A percentile compares a stretch with the other conserved stretches of the same genome.
These are phyloP conservation scores for Petaurus breviceps DNA, from an alignment of 2,113 vertebrate species.

Conservation along the genomic window DNA sequence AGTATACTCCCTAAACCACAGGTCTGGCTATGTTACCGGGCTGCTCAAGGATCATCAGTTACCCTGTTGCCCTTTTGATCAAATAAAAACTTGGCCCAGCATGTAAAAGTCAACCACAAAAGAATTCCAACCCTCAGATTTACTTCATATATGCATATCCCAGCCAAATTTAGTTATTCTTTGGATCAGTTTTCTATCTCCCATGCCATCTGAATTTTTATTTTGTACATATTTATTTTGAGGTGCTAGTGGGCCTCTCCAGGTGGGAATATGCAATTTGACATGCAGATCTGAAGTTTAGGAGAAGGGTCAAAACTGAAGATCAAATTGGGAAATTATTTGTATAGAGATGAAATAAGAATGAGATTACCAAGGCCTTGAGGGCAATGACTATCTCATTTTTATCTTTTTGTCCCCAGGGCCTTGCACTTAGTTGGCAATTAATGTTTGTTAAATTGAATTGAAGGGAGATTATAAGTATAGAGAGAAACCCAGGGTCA, in stretches of 20 bases:
- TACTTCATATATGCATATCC: background rate
- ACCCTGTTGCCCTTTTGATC: background rate
- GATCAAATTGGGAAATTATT: background rate
- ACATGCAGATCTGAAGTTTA: background rate
- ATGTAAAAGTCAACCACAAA: background rate
- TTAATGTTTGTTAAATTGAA: background rate
- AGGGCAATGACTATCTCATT: background rate
- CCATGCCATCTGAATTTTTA: background rate
- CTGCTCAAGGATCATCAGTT: background rate
- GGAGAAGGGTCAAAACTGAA: background rate
- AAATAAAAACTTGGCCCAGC: too few relatives aligned
- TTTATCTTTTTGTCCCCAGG: background rate
- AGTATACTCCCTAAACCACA: background rate
- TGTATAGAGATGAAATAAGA: background rate
- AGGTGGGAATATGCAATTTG: background rate
- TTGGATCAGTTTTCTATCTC: background rate
- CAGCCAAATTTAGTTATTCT: background rate
- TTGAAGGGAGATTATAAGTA: background rate
- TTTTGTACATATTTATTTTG: background rate
- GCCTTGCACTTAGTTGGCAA: background rate
- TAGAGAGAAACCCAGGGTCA: background rate
- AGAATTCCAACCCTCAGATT: background rate
- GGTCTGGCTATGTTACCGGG: background rate
- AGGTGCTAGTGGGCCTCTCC: background rate
- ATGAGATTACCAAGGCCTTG: background rate